Evolutionary conservation across 2,888 invertebrate genomes (phyloP).

Genomic region (Nemurella pictetii): DNA sequence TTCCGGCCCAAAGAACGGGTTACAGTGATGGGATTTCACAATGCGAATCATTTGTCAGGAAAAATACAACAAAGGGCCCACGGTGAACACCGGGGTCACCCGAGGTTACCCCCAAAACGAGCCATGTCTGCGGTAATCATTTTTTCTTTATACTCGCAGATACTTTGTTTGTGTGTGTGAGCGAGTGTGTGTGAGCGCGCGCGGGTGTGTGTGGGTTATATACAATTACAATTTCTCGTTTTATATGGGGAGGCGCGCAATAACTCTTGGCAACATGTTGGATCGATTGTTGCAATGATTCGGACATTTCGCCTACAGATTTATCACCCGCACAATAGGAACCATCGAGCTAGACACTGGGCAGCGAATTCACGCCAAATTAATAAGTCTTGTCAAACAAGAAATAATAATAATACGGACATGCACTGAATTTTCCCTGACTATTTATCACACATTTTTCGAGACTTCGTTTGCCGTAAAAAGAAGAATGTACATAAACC

Average conservation of each 20-base stretch:
- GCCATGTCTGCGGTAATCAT: not conserved
- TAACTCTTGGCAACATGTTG: not conserved
- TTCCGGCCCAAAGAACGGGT: not conserved
- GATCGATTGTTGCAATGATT: not conserved
- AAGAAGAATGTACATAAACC: too few relatives aligned
- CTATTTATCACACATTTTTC: too few relatives aligned
- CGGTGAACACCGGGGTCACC: not conserved
- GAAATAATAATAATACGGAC: not conserved
- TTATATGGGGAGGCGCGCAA: not conserved
- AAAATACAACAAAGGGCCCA: not conserved
- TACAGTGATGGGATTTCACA: not conserved
- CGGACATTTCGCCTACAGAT: not conserved
- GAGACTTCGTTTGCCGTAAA: too few relatives aligned
- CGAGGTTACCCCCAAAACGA: not conserved
- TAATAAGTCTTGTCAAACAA: not conserved
- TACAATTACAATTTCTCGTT: conserved; percentile 25
- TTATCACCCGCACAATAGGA: not conserved
- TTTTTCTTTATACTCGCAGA: not conserved
- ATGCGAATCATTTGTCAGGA: not conserved
- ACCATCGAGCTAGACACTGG: not conserved
- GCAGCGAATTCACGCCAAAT: not conserved
- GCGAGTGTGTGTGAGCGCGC: too few relatives aligned
- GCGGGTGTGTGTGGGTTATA: not conserved
- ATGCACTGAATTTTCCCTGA: too few relatives aligned
- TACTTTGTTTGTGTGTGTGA: not conserved